Conservation (phyloP, 2,888 invertebrate species). For the Spilosoma lubricipeda region DNA sequence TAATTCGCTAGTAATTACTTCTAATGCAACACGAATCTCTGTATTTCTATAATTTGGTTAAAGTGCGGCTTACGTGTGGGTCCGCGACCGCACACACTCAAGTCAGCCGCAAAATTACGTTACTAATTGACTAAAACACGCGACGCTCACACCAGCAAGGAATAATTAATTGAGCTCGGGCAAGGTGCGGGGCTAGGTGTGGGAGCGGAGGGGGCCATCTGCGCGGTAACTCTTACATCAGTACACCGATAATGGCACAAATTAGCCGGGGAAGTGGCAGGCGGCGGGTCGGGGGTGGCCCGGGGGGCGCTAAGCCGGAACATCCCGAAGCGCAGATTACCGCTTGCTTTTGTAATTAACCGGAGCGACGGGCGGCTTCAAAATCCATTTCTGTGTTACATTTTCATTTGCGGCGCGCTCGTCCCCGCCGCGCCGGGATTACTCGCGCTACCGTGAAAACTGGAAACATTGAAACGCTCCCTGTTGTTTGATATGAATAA, state of each 20-base stretch:
- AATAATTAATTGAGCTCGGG: slow-evolving; percentile 86
- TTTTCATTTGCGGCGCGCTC: slow-evolving; percentile 85
- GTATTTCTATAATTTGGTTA: slow-evolving; percentile 58
- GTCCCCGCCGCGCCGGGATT: slow-evolving; percentile 74
- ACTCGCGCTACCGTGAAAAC: slow-evolving; percentile 73
- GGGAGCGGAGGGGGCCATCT: slow-evolving; percentile 72
- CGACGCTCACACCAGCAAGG: slow-evolving; percentile 85
- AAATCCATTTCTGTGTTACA: slow-evolving; percentile 87
- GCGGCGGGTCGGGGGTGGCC: slow-evolving; percentile 65
- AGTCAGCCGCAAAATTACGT: slow-evolving; percentile 86
- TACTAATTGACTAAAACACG: slow-evolving; percentile 87
- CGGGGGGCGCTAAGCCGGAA: slow-evolving; percentile 85
- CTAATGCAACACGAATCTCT: slow-evolving; percentile 37
- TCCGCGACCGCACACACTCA: slow-evolving; percentile 81
- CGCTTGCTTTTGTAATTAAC: slow-evolving; percentile 87
- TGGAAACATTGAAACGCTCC: slow-evolving; percentile 67
- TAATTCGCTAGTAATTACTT: slow-evolving; percentile 35
- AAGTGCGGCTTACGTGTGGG: slow-evolving; percentile 66
- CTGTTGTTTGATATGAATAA: slow-evolving; percentile 68
- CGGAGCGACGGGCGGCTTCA: slow-evolving; percentile 86
- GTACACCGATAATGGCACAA: slow-evolving; percentile 87
- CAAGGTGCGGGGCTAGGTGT: slow-evolving; percentile 65
- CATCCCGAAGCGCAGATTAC: slow-evolving; percentile 87
- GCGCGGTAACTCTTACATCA: slow-evolving; percentile 86
- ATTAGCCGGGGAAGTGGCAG: slow-evolving; percentile 85